Percentiles rank a stretch among this genome's conserved stretches.
phyloP scores from a whole-genome alignment of 2,113 vertebrate species.

The Cathartes aura region DNA sequence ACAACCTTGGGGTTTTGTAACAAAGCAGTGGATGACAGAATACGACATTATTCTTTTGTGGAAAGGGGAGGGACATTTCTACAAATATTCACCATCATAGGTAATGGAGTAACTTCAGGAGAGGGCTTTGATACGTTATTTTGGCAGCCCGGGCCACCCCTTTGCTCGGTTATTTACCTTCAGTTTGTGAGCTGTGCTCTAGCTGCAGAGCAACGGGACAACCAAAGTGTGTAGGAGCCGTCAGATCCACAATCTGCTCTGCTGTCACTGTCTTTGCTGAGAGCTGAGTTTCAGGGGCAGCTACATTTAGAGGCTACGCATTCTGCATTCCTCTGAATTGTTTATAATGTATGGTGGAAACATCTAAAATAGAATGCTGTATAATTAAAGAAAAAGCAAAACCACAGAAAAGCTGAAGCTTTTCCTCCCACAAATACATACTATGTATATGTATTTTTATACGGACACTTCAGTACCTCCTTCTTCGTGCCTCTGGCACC shows the following conservation, averaged over 20 bases:
- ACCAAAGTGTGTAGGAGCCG: not conserved
- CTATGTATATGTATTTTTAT: not conserved
- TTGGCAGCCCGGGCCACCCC: not conserved
- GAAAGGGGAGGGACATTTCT: not conserved
- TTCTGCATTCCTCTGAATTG: not conserved
- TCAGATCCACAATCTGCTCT: not conserved
- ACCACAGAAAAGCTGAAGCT: not conserved
- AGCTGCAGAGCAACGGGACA: not conserved
- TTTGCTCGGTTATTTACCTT: not conserved
- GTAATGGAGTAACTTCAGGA: not conserved
- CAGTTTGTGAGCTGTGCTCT: not conserved
- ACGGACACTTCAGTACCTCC: not conserved
- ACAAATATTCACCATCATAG: not conserved
- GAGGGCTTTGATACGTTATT: not conserved
- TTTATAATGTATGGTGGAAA: not conserved
- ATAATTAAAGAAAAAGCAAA: constrained; percentile 6
- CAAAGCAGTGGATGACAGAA: not conserved
- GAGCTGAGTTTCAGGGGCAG: not conserved
- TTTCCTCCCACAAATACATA: not conserved
- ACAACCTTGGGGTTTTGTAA: not conserved
- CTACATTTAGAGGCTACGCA: not conserved
- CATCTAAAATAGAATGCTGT: not conserved
- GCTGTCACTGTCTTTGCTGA: not conserved
- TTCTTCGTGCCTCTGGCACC: not conserved
- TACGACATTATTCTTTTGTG: not conserved